Evolutionary conservation across 2,888 invertebrate genomes (phyloP).

Genomic region (Antheraea yamamai): DNA sequence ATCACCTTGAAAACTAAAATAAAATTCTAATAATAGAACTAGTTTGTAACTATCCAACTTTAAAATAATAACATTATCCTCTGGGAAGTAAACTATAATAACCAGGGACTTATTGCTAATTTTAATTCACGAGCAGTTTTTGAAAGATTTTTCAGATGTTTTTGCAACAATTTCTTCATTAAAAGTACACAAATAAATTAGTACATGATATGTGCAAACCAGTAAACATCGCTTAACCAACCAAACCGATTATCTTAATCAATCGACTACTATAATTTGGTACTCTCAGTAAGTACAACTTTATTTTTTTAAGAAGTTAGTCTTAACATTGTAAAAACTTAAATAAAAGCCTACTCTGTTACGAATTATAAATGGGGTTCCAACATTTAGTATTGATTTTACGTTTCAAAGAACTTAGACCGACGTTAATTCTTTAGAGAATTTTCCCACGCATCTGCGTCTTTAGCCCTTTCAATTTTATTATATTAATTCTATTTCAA

Average conservation of each 20-base stretch:
- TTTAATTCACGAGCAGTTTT: not conserved
- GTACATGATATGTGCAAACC: not conserved
- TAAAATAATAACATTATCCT: not conserved
- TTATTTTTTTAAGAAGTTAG: no score
- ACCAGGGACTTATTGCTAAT: not conserved
- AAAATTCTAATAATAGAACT: not conserved
- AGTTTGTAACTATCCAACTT: not conserved
- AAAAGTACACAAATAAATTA: not conserved
- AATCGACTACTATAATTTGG: no score
- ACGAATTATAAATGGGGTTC: not conserved
- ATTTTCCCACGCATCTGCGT: constrained; percentile 12
- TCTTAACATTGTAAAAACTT: not conserved
- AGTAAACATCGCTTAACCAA: no score
- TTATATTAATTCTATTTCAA: constrained; percentile 22
- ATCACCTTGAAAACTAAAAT: not conserved
- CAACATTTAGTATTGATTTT: not conserved
- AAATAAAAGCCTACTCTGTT: not conserved
- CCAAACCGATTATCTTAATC: no score
- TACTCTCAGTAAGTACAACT: no score
- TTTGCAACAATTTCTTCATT: not conserved
- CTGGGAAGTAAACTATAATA: not conserved
- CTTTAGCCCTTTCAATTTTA: constrained; percentile 18
- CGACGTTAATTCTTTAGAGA: constrained; percentile 17
- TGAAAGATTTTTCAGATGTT: not conserved
- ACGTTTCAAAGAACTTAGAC: not conserved